Evolutionary conservation across 2,113 vertebrate genomes (phyloP).

Genomic region (Phaethornis superciliosus): DNA sequence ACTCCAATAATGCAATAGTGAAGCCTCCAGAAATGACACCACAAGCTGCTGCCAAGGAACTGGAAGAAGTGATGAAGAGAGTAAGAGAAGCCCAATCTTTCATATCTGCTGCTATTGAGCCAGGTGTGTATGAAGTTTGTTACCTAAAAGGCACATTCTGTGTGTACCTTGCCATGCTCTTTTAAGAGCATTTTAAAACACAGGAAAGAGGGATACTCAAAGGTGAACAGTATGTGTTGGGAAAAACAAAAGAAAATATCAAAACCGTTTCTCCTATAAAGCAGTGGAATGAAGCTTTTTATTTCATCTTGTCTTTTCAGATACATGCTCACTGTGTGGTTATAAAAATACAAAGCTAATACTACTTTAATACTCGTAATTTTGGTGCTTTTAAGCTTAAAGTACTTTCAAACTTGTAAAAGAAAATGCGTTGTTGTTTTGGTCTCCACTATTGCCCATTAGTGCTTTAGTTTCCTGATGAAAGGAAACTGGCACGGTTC

Average conservation of each 20-base stretch:
- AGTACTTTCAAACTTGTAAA: not conserved
- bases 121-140: slow-evolving; percentile 76
- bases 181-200: not conserved
- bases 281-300: not conserved
- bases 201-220: not conserved
- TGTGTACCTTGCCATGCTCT: not conserved
- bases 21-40: slow-evolving; percentile 97
- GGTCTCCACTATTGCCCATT: not conserved
- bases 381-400: not conserved
- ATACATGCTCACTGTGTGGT: not conserved
- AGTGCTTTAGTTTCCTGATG: not conserved
- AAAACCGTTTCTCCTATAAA: not conserved
- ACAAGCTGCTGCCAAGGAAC: slow-evolving; percentile 93
- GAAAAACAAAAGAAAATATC: not conserved
- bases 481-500: not conserved
- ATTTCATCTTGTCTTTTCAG: not conserved
- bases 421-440: not conserved
- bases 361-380: not conserved
- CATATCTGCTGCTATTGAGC: slow-evolving; percentile 93
- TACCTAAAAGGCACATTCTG: not conserved
- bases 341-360: not conserved
- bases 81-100: slow-evolving; percentile 92
- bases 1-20: slow-evolving; percentile 98
- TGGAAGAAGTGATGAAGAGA: slow-evolving; percentile 94
- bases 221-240: not conserved